Evolutionary conservation across 2,113 vertebrate genomes (phyloP).

Genomic region (Gasterosteus nipponicus): DNA sequence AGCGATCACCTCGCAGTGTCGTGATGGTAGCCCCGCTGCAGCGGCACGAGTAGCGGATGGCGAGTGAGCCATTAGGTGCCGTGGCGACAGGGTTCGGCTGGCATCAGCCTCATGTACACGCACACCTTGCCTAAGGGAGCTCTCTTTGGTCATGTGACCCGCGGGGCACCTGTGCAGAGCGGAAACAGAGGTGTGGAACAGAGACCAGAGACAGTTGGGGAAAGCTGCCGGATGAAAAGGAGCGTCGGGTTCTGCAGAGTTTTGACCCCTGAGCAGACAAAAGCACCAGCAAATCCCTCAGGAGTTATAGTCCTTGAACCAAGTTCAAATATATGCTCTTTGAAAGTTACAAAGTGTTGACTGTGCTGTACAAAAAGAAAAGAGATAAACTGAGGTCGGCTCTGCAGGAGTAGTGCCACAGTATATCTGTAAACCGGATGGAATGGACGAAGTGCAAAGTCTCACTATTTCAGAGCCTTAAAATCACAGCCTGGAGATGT

Average conservation of each 20-base stretch:
- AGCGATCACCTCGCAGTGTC: constrained; percentile 76
- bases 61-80: constrained; percentile 87
- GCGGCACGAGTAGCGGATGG: constrained; percentile 82
- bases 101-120: too few species aligned
- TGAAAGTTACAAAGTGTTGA: constrained; percentile 50
- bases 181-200: background rate
- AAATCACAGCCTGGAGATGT: constrained; percentile 54
- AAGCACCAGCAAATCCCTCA: too few species aligned
- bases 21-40: constrained; percentile 70
- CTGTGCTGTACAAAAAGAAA: background rate
- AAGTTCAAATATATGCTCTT: constrained; percentile 54
- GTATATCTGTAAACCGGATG: too few species aligned
- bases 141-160: constrained; percentile 79
- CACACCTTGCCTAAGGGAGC: constrained; percentile 69
- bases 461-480: constrained; percentile 48
- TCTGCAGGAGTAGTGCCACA: too few species aligned
- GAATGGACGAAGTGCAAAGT: constrained; percentile 23
- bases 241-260: background rate
- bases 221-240: constrained; percentile 44
- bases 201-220: constrained; percentile 6
- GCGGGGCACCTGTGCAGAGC: constrained; percentile 82
- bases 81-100: constrained; percentile 84
- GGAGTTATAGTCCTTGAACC: too few species aligned
- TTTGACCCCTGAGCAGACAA: too few species aligned
- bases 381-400: too few species aligned